Evolutionary conservation across 2,797 vertebrate genomes (phyloP), one percentile per base, ranked within the genome.

Genomic region (Crypturellus tataupa): DNA sequence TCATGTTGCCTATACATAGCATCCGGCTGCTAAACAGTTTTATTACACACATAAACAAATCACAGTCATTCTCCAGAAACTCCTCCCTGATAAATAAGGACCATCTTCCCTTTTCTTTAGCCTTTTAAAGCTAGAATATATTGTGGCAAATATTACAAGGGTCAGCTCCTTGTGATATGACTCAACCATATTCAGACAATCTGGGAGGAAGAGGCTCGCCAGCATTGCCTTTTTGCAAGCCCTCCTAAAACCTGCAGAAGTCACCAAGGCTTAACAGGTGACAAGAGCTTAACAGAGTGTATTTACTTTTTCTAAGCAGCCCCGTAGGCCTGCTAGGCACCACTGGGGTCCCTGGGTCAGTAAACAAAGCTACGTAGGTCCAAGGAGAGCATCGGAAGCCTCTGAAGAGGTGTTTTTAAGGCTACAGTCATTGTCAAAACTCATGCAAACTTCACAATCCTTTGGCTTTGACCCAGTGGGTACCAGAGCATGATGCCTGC

Each of bases 61-160:
- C 72, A 81, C 39, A 91, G 46, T 42, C 63, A 62, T 64, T 59
- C 58, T 80, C 67, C 62, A 76, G 60, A 95, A 90, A 90, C 90
- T 81, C 82, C 59, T 49, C 71, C 84, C 35, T 4, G 4, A 29
- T 55, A 8, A 84, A 59, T 63, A 76, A 64, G 1, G 1, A 0
- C 68, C 72, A 6, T 47, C 42, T 84, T 49, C 53, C 37, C 77
- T 85, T 18, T 51, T 85, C 68, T 92, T 93, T 94, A 80, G 23
- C 3, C 23, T 29, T 69, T 59, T 85, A 73, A 71, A 73, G 27
- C 80, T 44, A 79, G 64, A 79, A 81, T 86, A 46, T 44, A 62
- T 49, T 59, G 31, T 31, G 29, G 79, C 29, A 89, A 78, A 20
- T 39, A 87, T n/a, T 71, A 67, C 86, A 82, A 87, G 19, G 24